Base-by-base conservation (phyloP, 2,888 invertebrate species). In the Mythimna ferrago region DNA sequence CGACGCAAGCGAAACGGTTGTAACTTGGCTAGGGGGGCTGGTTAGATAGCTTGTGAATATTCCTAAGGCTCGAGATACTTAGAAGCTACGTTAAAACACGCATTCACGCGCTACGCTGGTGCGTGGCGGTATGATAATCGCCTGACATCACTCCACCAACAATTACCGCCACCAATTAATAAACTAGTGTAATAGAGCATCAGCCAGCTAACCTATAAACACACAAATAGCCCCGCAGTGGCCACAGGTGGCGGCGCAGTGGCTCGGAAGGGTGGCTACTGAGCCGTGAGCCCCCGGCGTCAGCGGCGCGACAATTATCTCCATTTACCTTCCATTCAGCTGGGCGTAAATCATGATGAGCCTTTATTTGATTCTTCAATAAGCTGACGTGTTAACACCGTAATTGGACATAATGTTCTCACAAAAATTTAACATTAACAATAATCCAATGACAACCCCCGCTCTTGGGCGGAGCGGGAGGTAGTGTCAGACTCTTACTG, bases 171-270 rank as follows among this genome's bases (percentile, higher is more conserved):
- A 58, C 5, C 58, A 58, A 35, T 58, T 58, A 67, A 67, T 74
- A 51, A 56, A 73, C 54, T 80, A 81, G 69, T 62, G 56, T 65
- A 48, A 21, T 57, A 68, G 53, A 66, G 38, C 38, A 60, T 10
- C 6, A 6, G 10, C 4, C 10, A 53, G 53, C 11, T 73, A 73
- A 69, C 68, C 58, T 73, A 71, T 62, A 57, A 66, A 67, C 63
- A 64, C 76, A 53, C 70, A 82, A 82, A 84, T 84, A 84, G 82
- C 70, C 54, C 54, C 38, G 14, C 63, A 70, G 73, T 68, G 71
- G 56, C 66, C 35, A 35, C 80, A 54, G 62, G 44, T 53, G 60
- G 53, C 65, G 38, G 73, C 16, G 73, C 78, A 82, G 10, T 73
- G 78, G 69, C 44, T 73, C 35, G 82, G 78, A 84, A 82, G 60